Evolutionary conservation across 2,888 invertebrate genomes (phyloP), one percentile per base, ranked within the genome.

Genomic region (Macropis europaea): DNA sequence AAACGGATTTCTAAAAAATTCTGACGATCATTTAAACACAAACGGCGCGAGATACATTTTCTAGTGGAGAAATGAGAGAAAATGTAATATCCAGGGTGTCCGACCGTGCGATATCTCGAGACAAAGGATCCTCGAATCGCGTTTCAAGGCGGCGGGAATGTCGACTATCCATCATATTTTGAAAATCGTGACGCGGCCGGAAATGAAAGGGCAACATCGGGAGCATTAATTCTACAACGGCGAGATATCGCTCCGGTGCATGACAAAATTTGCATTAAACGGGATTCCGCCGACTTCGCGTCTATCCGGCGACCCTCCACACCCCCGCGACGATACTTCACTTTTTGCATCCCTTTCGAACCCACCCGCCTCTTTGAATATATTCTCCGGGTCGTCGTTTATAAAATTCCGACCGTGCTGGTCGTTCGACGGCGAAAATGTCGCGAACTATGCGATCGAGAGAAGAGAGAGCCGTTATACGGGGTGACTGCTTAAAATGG

Each of bases 121-220:
- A 30, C 30, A 30, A 30, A 30, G 30, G 7, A 30, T 30, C 7
- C 30, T 4, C 7, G 30, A 30, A 30, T 30, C 7, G 4, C n/a
- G n/a, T n/a, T n/a, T n/a, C n/a, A n/a, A n/a, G 19, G 6, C 42
- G 24, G 43, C 3, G 38, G 43, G 26, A 52, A 52, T 66, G 48
- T 32, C 30, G 30, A 7, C 57, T 15, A 82, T 82, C 76, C 66
- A 79, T 82, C 82, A 79, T 28, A 47, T 76, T 74, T 81, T 36
- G 62, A 67, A 73, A 74, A 73, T 60, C 60, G 50, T 22, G 42
- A 67, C 79, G 57, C 42, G 42, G 48, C 61, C 79, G 82, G 82
- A 82, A 82, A 82, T 82, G 82, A 82, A 82, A 82, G 60, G 82
- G 81, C 82, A 81, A 79, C 74, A 81, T 71, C 68, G 75, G 36